Base-by-base conservation (phyloP, 2,888 invertebrate genomes). In the Aphodius sticticus region DNA sequence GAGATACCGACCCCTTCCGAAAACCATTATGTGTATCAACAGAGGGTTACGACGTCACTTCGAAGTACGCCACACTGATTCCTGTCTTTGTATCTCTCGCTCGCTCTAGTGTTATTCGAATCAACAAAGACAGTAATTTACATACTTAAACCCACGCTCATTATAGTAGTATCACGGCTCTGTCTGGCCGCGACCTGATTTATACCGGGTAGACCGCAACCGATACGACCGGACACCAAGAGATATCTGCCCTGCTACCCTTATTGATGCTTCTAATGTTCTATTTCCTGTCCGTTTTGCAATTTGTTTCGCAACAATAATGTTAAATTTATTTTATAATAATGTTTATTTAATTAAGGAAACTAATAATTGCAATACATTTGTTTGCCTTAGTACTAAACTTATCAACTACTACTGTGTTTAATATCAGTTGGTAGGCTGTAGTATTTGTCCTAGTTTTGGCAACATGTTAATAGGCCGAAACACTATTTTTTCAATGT, bases 231-330 rank as follows among this genome's bases (percentile, higher is more conserved):
- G 76, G 79, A 76, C 72, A 79, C 38, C 9, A 53, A 53, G 7
- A 53, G 53, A 72, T 36, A 79, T 79, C 12, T 53, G 9, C 12
- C 53, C 53, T 53, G 53, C 71, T 79, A 70, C 71, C 72, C 53
- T 72, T 77, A 79, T 79, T 79, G 79, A 72, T 77, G 77, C 76
- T 77, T 74, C 53, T 79, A 79, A 79, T 79, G 79, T 76, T 76
- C 53, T 74, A 79, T 77, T 15, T 72, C 38, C 16, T 69, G 77
- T 26, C 26, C 26, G 26, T 26, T 26, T 26, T 26, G 26, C 26
- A 26, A 26, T 26, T 26, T 1, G 26, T 26, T 26, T 26, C 26
- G 26, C 26, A 26, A 26, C 26, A 26, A 26, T 26, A 26, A 3
- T 26, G 26, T 26, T 26, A n/a, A n/a, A n/a, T n/a, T n/a, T n/a